Conservation (phyloP, 1,140 invertebrate genomes). For the Bradysia coprophila region DNA sequence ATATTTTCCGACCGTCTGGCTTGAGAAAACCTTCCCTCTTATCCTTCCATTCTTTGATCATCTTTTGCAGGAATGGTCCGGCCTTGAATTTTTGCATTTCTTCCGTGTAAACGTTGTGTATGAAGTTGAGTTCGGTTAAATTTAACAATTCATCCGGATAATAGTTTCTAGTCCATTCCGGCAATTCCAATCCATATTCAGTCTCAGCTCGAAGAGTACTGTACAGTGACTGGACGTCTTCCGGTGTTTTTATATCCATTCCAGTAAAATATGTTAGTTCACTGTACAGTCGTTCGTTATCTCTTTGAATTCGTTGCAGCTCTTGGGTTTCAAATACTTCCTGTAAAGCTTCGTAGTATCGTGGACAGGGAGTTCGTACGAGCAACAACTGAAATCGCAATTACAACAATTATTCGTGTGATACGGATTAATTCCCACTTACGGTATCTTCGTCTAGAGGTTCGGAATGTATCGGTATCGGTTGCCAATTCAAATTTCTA, state of each 20-base stretch:
- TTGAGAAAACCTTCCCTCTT: constrained; percentile 27
- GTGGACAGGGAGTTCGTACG: constrained; percentile 33
- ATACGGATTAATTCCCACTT: constrained; percentile 13
- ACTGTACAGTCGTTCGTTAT: constrained; percentile 30
- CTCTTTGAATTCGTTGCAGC: constrained; percentile 26
- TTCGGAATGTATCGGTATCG: constrained; percentile 47
- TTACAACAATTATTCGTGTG: no score
- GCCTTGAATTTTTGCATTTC: constrained; percentile 41
- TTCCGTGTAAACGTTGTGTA: constrained; percentile 37
- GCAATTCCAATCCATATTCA: constrained; percentile 34
- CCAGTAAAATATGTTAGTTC: constrained; percentile 34
- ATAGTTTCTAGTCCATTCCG: constrained; percentile 38
- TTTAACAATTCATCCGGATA: constrained; percentile 37
- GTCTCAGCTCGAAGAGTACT: constrained; percentile 42
- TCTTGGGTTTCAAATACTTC: constrained; percentile 27
- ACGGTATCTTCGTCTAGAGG: constrained; percentile 40
- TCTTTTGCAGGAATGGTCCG: constrained; percentile 39
- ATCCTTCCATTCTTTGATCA: constrained; percentile 35
- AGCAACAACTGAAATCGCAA: constrained; percentile 28
- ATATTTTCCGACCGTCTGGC: constrained; percentile 35
- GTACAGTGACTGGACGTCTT: constrained; percentile 42
- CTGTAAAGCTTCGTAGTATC: constrained; percentile 32
- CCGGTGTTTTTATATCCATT: constrained; percentile 30
- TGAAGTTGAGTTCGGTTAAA: constrained; percentile 33
- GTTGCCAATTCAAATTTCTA: constrained; percentile 47